Conservation (phyloP, 2,888 invertebrate species). For the Mimachlamys varia region DNA sequence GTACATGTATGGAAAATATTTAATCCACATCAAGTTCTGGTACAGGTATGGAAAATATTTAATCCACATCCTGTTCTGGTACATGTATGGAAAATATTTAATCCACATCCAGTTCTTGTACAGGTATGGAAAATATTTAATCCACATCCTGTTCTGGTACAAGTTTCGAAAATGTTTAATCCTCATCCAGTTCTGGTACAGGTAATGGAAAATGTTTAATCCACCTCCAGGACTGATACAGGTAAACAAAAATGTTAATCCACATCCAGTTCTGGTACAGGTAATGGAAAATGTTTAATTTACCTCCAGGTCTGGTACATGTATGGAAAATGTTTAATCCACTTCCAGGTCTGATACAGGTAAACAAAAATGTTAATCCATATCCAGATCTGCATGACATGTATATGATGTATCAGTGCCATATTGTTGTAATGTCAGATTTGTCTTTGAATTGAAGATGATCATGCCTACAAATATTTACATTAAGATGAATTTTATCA, state of each 20-base stretch:
- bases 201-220: conserved; percentile 57
- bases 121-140: conserved; percentile 59
- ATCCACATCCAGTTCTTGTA: conserved; percentile 77
- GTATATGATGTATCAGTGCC: too few species aligned
- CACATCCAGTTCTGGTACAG: conserved; percentile 77
- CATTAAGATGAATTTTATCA: not conserved
- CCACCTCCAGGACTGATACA: too few species aligned
- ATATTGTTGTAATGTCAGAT: too few species aligned
- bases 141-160: too few species aligned
- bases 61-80: too few species aligned
- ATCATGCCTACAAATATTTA: not conserved
- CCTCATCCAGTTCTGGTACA: conserved; percentile 77
- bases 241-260: too few species aligned
- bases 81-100: too few species aligned
- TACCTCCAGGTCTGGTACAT: too few species aligned
- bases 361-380: conserved; percentile 46
- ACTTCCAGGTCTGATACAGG: conserved; percentile 78
- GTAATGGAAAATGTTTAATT: conserved; percentile 51
- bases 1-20: too few species aligned
- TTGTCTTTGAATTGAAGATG: not conserved
- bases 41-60: conserved; percentile 65
- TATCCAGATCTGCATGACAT: too few species aligned
- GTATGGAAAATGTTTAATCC: too few species aligned
- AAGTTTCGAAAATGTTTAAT: too few species aligned
- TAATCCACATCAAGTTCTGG: conserved; percentile 75